Percentiles rank a stretch among this genome's conserved stretches.
Conservation (phyloP, 2,888 invertebrate species). For the Ariolimax columbianus region DNA sequence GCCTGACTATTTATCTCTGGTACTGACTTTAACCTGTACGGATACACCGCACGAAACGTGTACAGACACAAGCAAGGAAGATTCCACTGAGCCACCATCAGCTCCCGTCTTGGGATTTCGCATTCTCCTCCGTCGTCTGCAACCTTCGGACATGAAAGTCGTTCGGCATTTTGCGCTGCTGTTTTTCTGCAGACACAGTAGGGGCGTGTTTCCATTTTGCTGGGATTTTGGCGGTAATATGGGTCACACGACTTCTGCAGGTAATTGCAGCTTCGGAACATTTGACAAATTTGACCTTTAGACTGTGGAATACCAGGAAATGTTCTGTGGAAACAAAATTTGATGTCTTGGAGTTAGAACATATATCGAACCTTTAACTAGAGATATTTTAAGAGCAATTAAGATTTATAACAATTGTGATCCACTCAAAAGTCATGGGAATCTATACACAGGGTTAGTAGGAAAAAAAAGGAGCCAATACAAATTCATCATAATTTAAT, state of each 20-base stretch:
- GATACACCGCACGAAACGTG: slow-evolving; percentile 47
- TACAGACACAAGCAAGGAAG: slow-evolving; percentile 52
- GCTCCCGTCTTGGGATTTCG: slow-evolving; percentile 41
- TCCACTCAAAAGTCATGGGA: too few relatives aligned
- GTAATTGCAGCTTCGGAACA: slow-evolving; percentile 52
- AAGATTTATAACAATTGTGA: too few relatives aligned
- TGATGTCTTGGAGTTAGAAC: too few relatives aligned
- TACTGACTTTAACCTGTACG: slow-evolving; percentile 2
- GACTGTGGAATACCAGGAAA: slow-evolving; percentile 29
- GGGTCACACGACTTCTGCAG: slow-evolving; percentile 45
- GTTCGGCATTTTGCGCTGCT: slow-evolving; percentile 37
- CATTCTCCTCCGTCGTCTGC: slow-evolving; percentile 51
- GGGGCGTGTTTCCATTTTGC: slow-evolving; percentile 14
- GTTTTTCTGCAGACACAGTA: slow-evolving; percentile 53
- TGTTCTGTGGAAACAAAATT: slow-evolving; percentile 9
- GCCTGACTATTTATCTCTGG: not conserved
- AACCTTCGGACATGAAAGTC: slow-evolving; percentile 44
- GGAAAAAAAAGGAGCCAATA: too few relatives aligned
- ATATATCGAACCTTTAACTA: too few relatives aligned
- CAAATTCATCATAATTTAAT: too few relatives aligned
- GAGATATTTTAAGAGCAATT: too few relatives aligned
- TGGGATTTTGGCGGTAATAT: slow-evolving; percentile 21
- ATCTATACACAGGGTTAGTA: too few relatives aligned
- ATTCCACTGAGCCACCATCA: slow-evolving; percentile 29
- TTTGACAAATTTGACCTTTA: slow-evolving; percentile 44